Evolutionary conservation across 2,113 vertebrate species (phyloP).

Genomic region (Stigmatopora argus): DNA sequence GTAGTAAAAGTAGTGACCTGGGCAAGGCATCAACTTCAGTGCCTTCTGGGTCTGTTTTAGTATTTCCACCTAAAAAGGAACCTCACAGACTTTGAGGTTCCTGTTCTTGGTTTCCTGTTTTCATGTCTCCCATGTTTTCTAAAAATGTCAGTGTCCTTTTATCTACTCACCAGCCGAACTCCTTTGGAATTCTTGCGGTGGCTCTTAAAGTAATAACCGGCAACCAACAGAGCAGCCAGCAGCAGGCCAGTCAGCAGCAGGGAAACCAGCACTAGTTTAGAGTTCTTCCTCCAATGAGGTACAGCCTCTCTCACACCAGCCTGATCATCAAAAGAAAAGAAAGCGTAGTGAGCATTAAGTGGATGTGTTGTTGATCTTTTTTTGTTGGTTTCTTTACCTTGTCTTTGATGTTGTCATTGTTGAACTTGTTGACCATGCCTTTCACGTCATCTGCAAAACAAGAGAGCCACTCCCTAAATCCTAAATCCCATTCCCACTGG

Average conservation of each 20-base stretch:
- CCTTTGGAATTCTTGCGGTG: constrained; percentile 80
- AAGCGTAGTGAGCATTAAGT: neutral
- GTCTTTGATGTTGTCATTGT: constrained; percentile 70
- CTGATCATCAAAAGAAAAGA: constrained; percentile 35
- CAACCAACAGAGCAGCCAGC: constrained; percentile 78
- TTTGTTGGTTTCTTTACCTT: constrained; percentile 48
- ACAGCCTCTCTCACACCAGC: constrained; percentile 54
- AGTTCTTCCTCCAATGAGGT: constrained; percentile 60
- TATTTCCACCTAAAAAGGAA: constrained; percentile 2
- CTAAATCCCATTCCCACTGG: neutral
- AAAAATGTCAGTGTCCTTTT: neutral
- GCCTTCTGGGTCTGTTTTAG: neutral
- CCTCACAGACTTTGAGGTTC: too few relatives aligned
- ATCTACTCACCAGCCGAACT: constrained; percentile 84
- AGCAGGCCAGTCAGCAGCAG: constrained; percentile 82
- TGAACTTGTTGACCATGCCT: constrained; percentile 66
- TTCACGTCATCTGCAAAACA: constrained; percentile 56
- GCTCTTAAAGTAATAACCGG: constrained; percentile 79
- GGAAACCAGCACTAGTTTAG: constrained; percentile 80
- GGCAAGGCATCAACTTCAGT: neutral
- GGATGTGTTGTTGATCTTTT: neutral
- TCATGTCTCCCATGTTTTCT: neutral
- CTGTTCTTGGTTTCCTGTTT: constrained; percentile 3
- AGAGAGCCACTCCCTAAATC: neutral
- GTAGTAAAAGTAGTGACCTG: neutral